phyloP scores from a whole-genome alignment of 1,140 invertebrate species.

The Probaryconus sp. region DNA sequence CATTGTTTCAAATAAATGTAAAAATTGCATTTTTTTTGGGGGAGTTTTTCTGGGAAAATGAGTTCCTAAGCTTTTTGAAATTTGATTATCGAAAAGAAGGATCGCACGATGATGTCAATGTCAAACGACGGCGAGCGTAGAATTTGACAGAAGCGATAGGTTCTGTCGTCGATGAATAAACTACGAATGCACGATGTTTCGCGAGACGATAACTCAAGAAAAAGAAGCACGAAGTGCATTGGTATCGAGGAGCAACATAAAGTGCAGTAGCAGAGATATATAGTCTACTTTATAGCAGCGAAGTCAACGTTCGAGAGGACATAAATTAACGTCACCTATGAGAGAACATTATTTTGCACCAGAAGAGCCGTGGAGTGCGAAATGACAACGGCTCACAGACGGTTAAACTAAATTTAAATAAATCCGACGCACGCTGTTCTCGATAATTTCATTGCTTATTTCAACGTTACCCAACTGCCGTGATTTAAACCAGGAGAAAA shows the following conservation, averaged over 20 bases:
- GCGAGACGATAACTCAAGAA: constrained; percentile 62
- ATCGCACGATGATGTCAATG: constrained; percentile 19
- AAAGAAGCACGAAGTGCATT: constrained; percentile 16
- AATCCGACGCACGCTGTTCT: constrained; percentile 43
- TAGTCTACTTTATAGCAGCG: constrained; percentile 64
- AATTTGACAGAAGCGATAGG: constrained; percentile 30
- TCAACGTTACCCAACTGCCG: constrained; percentile 23
- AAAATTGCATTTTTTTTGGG: too few relatives aligned
- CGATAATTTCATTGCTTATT: constrained; percentile 43
- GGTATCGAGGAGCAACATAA: constrained; percentile 33
- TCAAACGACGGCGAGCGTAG: constrained; percentile 31
- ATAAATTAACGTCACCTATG: constrained; percentile 65
- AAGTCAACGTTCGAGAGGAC: constrained; percentile 56
- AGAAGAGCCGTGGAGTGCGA: constrained; percentile 15
- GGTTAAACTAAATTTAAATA: constrained; percentile 42
- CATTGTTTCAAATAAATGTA: too few relatives aligned
- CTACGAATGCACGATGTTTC: constrained; percentile 47
- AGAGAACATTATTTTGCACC: constrained; percentile 26
- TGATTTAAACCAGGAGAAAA: constrained; percentile 26
- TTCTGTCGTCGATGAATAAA: constrained; percentile 42
- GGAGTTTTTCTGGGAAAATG: too few relatives aligned
- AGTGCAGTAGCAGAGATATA: constrained; percentile 63
- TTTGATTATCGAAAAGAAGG: neutral
- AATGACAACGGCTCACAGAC: constrained; percentile 38
- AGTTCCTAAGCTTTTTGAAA: too few relatives aligned